Base-by-base conservation (phyloP, 2,888 invertebrate genomes). In the Meghimatium bilineatum region DNA sequence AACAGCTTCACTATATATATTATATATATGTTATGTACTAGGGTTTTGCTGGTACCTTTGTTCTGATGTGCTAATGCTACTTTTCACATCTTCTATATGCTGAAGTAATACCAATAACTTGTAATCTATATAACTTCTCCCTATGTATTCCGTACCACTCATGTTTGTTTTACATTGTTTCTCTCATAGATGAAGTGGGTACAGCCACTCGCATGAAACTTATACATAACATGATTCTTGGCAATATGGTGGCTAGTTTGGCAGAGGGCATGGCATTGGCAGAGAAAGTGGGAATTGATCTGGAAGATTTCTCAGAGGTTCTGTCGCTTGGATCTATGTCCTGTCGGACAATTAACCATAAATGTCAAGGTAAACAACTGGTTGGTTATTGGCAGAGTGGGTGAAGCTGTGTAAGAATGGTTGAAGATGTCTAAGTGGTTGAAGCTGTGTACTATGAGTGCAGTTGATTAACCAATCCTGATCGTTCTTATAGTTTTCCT, bases 201-300 rank as follows among this genome's bases (percentile, higher is more conserved):
- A 97, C 96, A 93, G 98, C 98, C 81, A 96, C 97, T 79, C 97
- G 98, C 94, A 97, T 98, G 96, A 98, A 98, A 95, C 95, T 98
- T 78, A 97, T 98, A 85, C 95, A 98, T 90, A 97, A 97, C 92
- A 95, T 97, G 91, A 96, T 98, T 93, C 96, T 96, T 91, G 98
- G 98, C n/a, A 96, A 98, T 69, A 96, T 97, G 81, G 94, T 98
- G 87, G 97, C 97, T 2, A 98, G 97, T 44, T 94, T 99, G 83
- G 97, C 98, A 0, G 99, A 99, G 94, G 97, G 97, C 2, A 96
- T 99, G 95, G 97, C 98, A 44, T 95, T 99, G 86, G 98, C 98
- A 0, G 98, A 98, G 94, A 95, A 98, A 86, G 97, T 97, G 17
- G 97, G 97, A 0, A 95, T 99, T 83, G 96, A 96, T 89, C 96